Conservation (phyloP, 2,888 invertebrate species). For the Archips crataeganus region DNA sequence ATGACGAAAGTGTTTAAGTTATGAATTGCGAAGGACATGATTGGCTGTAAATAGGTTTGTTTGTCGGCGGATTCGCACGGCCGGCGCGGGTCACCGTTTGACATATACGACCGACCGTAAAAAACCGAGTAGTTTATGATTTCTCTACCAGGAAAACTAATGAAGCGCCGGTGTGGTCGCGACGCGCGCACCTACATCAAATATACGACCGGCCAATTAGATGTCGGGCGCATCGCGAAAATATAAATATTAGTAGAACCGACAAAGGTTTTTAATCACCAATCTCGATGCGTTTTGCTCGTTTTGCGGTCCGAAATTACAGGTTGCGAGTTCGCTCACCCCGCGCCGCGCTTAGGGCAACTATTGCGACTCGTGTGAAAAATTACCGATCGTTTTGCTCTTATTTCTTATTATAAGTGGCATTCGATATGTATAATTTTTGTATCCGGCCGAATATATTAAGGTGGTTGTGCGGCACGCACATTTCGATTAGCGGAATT, state of each 20-base stretch:
- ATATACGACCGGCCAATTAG: constrained; percentile 81
- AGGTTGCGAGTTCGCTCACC: constrained; percentile 84
- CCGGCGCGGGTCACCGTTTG: constrained; percentile 68
- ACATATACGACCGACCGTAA: constrained; percentile 72
- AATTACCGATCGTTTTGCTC: constrained; percentile 80
- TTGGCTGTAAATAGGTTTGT: constrained; percentile 57
- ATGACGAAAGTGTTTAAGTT: constrained; percentile 43
- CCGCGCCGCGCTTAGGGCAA: constrained; percentile 81
- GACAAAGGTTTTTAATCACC: constrained; percentile 86
- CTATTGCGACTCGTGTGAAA: constrained; percentile 84
- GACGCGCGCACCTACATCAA: constrained; percentile 72
- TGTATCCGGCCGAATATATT: constrained; percentile 71
- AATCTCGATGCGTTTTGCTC: constrained; percentile 81
- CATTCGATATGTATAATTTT: constrained; percentile 80
- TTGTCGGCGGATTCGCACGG: constrained; percentile 62
- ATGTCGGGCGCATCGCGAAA: constrained; percentile 84
- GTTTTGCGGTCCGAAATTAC: constrained; percentile 86
- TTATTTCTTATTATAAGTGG: constrained; percentile 80
- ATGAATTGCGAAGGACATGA: constrained; percentile 56
- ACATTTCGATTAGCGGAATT: constrained; percentile 38
- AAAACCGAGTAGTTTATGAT: constrained; percentile 76
- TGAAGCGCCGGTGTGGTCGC: constrained; percentile 79
- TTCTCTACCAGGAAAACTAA: constrained; percentile 82
- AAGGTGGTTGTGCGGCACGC: constrained; percentile 42
- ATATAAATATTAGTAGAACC: constrained; percentile 87